Evolutionary conservation across 2,888 invertebrate species (phyloP).

Genomic region (Lasioglossum marginatum): DNA sequence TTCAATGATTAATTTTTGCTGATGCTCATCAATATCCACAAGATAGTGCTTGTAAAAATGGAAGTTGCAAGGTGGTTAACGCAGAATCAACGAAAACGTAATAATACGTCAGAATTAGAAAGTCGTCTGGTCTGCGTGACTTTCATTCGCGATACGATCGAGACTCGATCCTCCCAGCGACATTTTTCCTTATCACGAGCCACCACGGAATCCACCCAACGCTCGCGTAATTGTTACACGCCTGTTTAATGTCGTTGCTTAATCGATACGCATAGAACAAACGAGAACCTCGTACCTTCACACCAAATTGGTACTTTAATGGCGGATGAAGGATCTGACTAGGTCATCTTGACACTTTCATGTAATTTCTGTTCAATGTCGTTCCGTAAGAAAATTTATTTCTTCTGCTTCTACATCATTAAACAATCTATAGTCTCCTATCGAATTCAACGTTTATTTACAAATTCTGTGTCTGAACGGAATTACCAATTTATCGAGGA

Average conservation of each 20-base stretch:
- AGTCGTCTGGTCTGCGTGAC: constrained; percentile 39
- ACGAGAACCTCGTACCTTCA: not conserved
- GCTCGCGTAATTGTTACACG: constrained; percentile 44
- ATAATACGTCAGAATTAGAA: constrained; percentile 35
- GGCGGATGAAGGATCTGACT: not conserved
- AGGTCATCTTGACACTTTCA: not conserved
- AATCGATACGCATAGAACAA: constrained; percentile 39
- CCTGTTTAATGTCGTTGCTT: constrained; percentile 22
- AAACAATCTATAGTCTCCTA: not conserved
- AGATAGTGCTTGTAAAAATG: not conserved
- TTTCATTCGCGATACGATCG: constrained; percentile 42
- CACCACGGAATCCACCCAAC: constrained; percentile 23
- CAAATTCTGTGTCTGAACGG: not conserved
- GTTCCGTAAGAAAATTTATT: not conserved
- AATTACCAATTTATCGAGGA: not conserved
- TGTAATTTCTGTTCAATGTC: not conserved
- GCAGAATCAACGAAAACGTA: constrained; percentile 14
- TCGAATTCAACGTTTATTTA: not conserved
- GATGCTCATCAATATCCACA: not conserved
- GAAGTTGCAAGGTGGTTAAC: not conserved
- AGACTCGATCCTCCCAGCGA: constrained; percentile 11
- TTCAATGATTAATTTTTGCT: not conserved
- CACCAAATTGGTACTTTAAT: not conserved
- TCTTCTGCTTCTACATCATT: not conserved
- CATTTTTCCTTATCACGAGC: constrained; percentile 43